A percentile compares a stretch with the other conserved stretches of the same genome.
phyloP scores from a whole-genome alignment of 2,113 vertebrate species.

The Tringa solitaria region DNA sequence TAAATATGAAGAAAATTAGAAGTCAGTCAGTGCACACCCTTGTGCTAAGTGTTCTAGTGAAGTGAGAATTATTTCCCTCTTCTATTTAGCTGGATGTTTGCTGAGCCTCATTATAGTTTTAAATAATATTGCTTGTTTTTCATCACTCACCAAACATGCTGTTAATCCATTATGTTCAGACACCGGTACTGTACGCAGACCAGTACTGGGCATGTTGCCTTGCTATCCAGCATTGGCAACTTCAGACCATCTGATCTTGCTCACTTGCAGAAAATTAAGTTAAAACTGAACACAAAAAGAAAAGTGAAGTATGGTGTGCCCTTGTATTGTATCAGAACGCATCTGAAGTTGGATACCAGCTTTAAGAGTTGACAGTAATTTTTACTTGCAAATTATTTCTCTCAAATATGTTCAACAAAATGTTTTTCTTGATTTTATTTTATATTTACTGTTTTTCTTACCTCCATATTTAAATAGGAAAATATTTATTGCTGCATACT shows the following conservation, averaged over 20 bases:
- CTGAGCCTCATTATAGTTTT: neutral
- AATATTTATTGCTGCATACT: neutral
- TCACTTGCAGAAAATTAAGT: neutral
- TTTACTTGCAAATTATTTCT: neutral
- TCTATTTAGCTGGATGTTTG: constrained; percentile 1
- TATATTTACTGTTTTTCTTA: neutral
- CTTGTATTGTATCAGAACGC: neutral
- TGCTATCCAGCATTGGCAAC: neutral
- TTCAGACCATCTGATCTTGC: neutral
- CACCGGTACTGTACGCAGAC: neutral
- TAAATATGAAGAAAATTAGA: constrained; percentile 5
- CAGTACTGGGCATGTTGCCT: neutral
- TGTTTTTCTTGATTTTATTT: neutral
- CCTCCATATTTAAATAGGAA: neutral
- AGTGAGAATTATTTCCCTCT: neutral
- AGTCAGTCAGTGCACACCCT: neutral
- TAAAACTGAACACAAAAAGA: neutral
- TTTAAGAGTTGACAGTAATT: neutral
- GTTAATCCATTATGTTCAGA: neutral
- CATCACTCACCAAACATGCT: neutral
- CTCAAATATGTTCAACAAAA: neutral
- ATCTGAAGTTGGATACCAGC: neutral
- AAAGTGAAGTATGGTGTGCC: neutral
- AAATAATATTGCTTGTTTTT: constrained; percentile 24
- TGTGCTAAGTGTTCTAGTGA: neutral